Conservation (phyloP, 2,113 vertebrate species). For the Ctenomys sociabilis region DNA sequence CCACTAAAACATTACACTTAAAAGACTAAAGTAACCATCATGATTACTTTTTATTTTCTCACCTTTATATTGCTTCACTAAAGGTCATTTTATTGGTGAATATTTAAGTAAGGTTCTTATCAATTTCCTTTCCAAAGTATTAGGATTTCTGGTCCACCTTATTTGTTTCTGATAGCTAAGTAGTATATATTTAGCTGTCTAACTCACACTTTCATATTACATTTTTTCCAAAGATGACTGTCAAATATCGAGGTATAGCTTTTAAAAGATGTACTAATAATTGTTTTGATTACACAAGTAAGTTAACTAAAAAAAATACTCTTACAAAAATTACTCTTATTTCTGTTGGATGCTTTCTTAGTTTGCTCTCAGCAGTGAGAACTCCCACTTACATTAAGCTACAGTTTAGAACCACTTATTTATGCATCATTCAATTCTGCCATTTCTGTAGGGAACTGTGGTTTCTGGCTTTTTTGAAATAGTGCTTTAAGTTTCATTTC, state of each 20-base stretch:
- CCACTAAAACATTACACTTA: not conserved
- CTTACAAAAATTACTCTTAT: slow-evolving; percentile 44
- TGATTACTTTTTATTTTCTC: not conserved
- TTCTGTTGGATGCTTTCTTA: not conserved
- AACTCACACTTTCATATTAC: slow-evolving; percentile 46
- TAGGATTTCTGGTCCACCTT: not conserved
- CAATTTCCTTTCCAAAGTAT: not conserved
- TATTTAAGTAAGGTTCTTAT: slow-evolving; percentile 34
- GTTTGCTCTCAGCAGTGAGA: slow-evolving; percentile 39
- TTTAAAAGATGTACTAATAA: slow-evolving; percentile 41
- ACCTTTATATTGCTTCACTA: slow-evolving; percentile 8
- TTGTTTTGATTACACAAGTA: slow-evolving; percentile 47
- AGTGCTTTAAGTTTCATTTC: not conserved
- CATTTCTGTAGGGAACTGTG: not conserved
- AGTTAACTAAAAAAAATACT: slow-evolving; percentile 57
- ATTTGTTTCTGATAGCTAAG: slow-evolving; percentile 4
- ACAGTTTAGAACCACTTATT: slow-evolving; percentile 25
- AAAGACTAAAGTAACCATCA: not conserved
- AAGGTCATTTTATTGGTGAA: not conserved
- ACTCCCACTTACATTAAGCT: slow-evolving; percentile 34
- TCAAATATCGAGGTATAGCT: slow-evolving; percentile 16
- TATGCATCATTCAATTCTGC: slow-evolving; percentile 39
- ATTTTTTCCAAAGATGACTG: slow-evolving; percentile 54
- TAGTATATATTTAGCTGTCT: not conserved
- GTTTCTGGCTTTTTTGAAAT: slow-evolving; percentile 48